These are phyloP conservation scores for Galaxias olidus DNA, from an alignment of 2,797 vertebrate genomes.

Conservation along the genomic window DNA sequence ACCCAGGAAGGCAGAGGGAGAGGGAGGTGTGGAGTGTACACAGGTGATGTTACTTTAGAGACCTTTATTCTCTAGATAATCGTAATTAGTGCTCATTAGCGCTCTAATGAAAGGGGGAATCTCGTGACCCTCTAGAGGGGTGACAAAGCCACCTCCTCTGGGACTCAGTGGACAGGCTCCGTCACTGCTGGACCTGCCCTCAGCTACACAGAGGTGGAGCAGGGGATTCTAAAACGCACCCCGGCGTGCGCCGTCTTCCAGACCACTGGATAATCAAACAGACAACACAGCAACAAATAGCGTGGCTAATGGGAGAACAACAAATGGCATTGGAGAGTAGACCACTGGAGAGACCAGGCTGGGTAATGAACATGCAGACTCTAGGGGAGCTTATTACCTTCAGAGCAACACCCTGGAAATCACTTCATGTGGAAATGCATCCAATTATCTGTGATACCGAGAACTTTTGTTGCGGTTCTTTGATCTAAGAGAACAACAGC, in stretches of 20 bases:
- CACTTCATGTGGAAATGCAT: not conserved
- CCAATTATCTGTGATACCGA: not conserved
- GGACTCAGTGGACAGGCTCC: conserved; percentile 19
- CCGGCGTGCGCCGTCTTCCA: conserved; percentile 24
- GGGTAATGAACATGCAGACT: conserved; percentile 35
- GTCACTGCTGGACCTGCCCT: conserved; percentile 37
- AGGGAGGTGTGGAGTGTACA: conserved; percentile 19
- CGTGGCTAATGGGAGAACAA: conserved; percentile 48
- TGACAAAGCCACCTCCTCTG: conserved; percentile 25
- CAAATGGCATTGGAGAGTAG: conserved; percentile 46
- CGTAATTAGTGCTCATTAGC: conserved; percentile 46
- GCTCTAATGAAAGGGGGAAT: conserved; percentile 57
- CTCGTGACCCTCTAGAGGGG: conserved; percentile 20
- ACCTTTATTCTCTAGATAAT: conserved; percentile 35
- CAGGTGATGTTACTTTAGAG: not conserved
- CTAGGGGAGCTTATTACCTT: conserved; percentile 28
- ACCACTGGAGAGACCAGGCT: conserved; percentile 6
- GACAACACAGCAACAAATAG: conserved; percentile 30
- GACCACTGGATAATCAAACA: conserved; percentile 43
- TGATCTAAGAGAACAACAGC: not conserved
- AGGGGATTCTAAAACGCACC: not conserved
- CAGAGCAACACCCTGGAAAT: conserved; percentile 34
- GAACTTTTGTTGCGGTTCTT: conserved; percentile 25
- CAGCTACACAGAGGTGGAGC: conserved; percentile 18
- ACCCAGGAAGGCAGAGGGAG: conserved; percentile 21